Evolutionary conservation across 2,888 invertebrate genomes (phyloP).

Genomic region (Dynastes tityus): DNA sequence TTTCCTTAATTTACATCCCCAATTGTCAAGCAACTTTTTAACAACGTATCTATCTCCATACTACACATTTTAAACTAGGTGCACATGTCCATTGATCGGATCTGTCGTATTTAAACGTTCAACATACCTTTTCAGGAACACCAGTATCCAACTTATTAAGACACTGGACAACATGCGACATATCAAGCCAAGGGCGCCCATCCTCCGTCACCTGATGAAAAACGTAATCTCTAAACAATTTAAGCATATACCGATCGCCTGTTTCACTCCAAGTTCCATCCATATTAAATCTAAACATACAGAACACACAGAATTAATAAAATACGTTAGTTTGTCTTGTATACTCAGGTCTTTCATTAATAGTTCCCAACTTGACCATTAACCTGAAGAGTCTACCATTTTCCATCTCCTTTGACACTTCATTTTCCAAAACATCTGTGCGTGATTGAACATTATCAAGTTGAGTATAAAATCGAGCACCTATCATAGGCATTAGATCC

Average conservation of each 20-base stretch:
- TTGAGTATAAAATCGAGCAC: conserved; percentile 96
- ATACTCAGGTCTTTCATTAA: conserved; percentile 96
- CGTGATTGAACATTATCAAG: conserved; percentile 91
- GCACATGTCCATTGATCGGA: too few species aligned
- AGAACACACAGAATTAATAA: conserved; percentile 37
- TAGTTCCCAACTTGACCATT: conserved; percentile 91
- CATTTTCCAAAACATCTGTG: conserved; percentile 91
- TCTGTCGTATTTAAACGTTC: background rate
- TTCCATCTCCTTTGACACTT: conserved; percentile 93
- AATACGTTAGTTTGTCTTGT: conserved; percentile 36
- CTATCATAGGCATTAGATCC: conserved; percentile 99
- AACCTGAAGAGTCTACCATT: conserved; percentile 94
- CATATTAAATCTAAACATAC: conserved; percentile 82
- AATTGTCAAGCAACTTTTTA: too few species aligned
- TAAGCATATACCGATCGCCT: conserved; percentile 98
- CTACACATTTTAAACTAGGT: too few species aligned
- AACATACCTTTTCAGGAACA: conserved; percentile 81
- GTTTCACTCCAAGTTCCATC: conserved; percentile 98
- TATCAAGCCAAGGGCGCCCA: conserved; percentile 96
- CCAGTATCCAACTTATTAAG: conserved; percentile 94
- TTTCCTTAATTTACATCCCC: too few species aligned
- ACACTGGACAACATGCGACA: conserved; percentile 94
- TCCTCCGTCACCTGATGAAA: conserved; percentile 96
- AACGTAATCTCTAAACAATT: conserved; percentile 96
- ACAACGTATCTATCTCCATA: too few species aligned